Base-by-base conservation (phyloP, 2,113 vertebrate species). In the Platichthys stellatus region DNA sequence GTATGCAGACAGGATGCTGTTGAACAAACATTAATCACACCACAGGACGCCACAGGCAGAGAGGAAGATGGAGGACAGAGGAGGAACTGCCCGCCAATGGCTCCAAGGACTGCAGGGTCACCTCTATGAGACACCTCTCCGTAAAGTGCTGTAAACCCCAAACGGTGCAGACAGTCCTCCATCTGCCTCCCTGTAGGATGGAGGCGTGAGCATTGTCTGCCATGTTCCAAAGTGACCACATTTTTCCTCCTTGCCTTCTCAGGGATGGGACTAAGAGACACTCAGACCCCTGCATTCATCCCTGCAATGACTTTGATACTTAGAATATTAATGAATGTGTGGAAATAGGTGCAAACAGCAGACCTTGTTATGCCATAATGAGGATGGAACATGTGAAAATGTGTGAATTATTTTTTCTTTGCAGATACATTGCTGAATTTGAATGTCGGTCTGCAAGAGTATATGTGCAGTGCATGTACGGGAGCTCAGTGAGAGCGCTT, bases 11-110 rank as follows among this genome's bases (percentile, higher is more conserved):
- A 76, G 88, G 87, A 88, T 89, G 84, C 79, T 86, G 83, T 90
- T 73, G 76, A 81, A 75, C 78, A 84, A 92, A 90, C 88, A 93
- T 93, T 90, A 89, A 93, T 92, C 91, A 94, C 86, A 81, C 90
- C 74, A 51, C 86, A 89, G 87, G 90, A 88, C 76, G 83, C 71
- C 79, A 43, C 53, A 43, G 82, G 26, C 70, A 76, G 58, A 81
- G 63, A 77, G 81, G 69, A 79, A 80, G 76, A 90, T 75, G 82
- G 86, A 80, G 85, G 76, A 85, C 77, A 63, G 59, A 80, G 75
- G 74, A 70, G 80, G 84, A 86, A 73, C 66, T 74, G 66, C 77
- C 81, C 68, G 65, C 72, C 85, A 72, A 58, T 54, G 63, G 72
- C 74, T 88, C 76, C 90, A 90, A 91, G 88, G 85, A 90, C 85